Evolutionary conservation across 2,113 vertebrate genomes (phyloP), one percentile per base, ranked within the genome.

Genomic region (Calidris pugnax): DNA sequence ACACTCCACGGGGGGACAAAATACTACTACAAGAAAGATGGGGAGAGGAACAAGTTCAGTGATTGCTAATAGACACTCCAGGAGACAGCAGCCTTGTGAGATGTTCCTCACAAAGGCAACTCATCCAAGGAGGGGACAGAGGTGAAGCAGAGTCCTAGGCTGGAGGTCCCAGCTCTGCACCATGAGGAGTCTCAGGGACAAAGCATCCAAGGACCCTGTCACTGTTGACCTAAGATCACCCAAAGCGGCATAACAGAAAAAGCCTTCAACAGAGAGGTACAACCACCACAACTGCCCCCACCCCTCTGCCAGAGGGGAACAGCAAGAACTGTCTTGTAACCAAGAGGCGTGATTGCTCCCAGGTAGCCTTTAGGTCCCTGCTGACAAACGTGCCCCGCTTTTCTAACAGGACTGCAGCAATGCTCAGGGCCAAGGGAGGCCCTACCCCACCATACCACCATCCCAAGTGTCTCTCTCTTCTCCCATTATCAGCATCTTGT

Each of bases 371-470:
- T n/a, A 43, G 33, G 15, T 23, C 21, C 24, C 60, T 33, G 48
- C 30, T 28, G 77, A 48, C 37, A 81, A 82, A 55, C 0, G 0
- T 56, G 35, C 7, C 41, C 17, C 23, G 33, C 45, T 59, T 37
- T 66, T 37, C 55, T 37, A 50, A 19, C 0, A 0, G 35, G n/a
- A 63, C 22, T 37, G 55, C 41, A 74, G 55, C 45, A 41, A 10
- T 22, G 27, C 19, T 78, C 21, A 37, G 24, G 23, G 32, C 20
- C 55, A 73, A 32, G 30, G 27, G 17, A 60, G 8, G 21, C 23
- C 24, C 72, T 62, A n/a, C 14, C 19, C 14, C 27, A 27, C 24
- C n/a, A 20, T 2, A 57, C 55, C 4, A 22, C 39, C 45, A 41
- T 15, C 43, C 27, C 48, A 86, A 72, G 19, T 48, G 26, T 77